Evolutionary conservation across 2,888 invertebrate genomes (phyloP).

Genomic region (Archips xylosteana): DNA sequence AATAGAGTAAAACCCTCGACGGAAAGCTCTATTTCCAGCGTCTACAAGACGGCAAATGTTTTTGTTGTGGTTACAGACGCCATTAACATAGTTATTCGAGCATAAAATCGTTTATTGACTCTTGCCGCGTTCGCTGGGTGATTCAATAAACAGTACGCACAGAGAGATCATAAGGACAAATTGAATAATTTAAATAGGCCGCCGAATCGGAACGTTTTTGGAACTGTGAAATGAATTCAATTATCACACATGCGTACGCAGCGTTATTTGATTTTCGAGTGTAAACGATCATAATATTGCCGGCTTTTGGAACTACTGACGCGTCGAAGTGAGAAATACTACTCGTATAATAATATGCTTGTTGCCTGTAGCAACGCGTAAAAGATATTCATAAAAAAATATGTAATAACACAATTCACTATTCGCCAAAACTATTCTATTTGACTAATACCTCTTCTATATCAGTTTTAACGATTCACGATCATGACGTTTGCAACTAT

Average conservation of each 20-base stretch:
- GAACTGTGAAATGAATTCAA: conserved; percentile 11
- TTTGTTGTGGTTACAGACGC: conserved; percentile 63
- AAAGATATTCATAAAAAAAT: too few species aligned
- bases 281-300: not conserved
- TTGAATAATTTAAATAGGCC: conserved; percentile 38
- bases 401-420: too few species aligned
- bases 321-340: not conserved
- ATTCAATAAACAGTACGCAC: conserved; percentile 51
- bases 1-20: conserved; percentile 28
- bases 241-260: conserved; percentile 10
- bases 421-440: too few species aligned
- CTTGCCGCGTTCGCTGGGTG: conserved; percentile 55
- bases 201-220: conserved; percentile 28
- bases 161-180: conserved; percentile 39
- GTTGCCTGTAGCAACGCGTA: not conserved
- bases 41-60: conserved; percentile 59
- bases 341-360: not conserved
- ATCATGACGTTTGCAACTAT: too few species aligned
- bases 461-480: too few species aligned
- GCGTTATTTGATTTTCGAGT: conserved; percentile 12
- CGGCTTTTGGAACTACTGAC: not conserved
- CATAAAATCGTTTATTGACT: conserved; percentile 75
- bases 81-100: conserved; percentile 78
- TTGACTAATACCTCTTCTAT: too few species aligned
- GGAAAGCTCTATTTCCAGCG: conserved; percentile 13